phyloP scores from a whole-genome alignment of 2,888 invertebrate genomes.

The Sipha maydis region DNA sequence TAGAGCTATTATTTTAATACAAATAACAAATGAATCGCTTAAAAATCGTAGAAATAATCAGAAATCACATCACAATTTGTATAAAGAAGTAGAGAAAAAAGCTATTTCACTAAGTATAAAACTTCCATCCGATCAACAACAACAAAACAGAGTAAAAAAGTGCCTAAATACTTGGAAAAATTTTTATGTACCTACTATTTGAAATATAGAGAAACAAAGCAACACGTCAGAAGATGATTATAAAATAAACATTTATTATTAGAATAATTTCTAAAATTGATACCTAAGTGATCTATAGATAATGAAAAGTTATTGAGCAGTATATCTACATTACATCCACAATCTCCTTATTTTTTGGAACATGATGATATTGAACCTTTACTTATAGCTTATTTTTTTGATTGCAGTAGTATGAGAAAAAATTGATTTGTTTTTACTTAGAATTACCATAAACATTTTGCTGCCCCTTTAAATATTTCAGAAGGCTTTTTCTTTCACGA shows the following conservation, averaged over 20 bases:
- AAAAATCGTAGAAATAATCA: neutral
- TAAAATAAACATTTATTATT: neutral
- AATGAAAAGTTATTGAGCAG: neutral
- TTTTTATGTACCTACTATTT: conserved; percentile 2
- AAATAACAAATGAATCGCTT: neutral
- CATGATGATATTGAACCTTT: neutral
- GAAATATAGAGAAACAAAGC: conserved; percentile 4
- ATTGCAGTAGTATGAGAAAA: too few relatives aligned
- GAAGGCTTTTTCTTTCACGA: too few relatives aligned
- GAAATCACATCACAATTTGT: neutral
- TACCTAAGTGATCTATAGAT: neutral
- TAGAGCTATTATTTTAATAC: conserved; percentile 24
- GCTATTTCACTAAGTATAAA: conserved; percentile 2
- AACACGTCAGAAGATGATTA: neutral
- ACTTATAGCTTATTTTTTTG: neutral
- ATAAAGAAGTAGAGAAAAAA: neutral
- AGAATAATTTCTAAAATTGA: neutral
- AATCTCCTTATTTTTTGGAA: neutral
- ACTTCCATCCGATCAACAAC: neutral
- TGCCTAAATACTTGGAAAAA: neutral
- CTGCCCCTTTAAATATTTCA: too few relatives aligned
- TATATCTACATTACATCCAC: neutral
- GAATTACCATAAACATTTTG: too few relatives aligned
- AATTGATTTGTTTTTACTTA: too few relatives aligned
- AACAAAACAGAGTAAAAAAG: neutral